A percentile compares a stretch with the other conserved stretches of the same genome.
phyloP scores from a whole-genome alignment of 2,888 invertebrate genomes.

The Cantharis flavilabris region DNA sequence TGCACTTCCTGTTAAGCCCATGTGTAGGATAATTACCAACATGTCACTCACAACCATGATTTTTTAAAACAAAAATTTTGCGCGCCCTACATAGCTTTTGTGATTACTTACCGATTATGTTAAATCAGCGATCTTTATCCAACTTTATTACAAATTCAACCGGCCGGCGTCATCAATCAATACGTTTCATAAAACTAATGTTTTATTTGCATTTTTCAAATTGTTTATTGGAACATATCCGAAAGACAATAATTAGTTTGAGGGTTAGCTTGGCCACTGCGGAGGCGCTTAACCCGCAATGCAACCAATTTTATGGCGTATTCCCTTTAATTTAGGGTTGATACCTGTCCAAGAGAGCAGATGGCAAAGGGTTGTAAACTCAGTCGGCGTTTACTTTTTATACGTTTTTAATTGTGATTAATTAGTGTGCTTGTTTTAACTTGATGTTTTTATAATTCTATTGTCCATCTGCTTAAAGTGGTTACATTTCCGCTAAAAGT shows the following conservation, averaged over 20 bases:
- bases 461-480: constrained; percentile 23
- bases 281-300: constrained; percentile 32
- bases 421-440: constrained; percentile 27
- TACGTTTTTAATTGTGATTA: constrained; percentile 31
- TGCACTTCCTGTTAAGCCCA: constrained; percentile 52
- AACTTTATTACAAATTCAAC: not conserved
- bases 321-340: constrained; percentile 34
- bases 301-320: constrained; percentile 36
- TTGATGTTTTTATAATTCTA: constrained; percentile 28
- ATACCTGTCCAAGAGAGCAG: constrained; percentile 32
- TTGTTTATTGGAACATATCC: not conserved
- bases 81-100: not conserved
- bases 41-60: constrained; percentile 42
- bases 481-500: constrained; percentile 15
- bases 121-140: not conserved
- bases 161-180: not conserved
- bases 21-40: constrained; percentile 42
- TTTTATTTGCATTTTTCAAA: not conserved
- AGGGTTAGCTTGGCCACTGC: constrained; percentile 38
- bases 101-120: not conserved
- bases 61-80: constrained; percentile 35
- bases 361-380: constrained; percentile 39
- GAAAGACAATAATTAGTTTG: constrained; percentile 35
- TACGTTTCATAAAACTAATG: not conserved
- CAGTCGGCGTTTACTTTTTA: constrained; percentile 35